Conservation (phyloP, 2,797 vertebrate genomes). For the Alectoris magna region DNA sequence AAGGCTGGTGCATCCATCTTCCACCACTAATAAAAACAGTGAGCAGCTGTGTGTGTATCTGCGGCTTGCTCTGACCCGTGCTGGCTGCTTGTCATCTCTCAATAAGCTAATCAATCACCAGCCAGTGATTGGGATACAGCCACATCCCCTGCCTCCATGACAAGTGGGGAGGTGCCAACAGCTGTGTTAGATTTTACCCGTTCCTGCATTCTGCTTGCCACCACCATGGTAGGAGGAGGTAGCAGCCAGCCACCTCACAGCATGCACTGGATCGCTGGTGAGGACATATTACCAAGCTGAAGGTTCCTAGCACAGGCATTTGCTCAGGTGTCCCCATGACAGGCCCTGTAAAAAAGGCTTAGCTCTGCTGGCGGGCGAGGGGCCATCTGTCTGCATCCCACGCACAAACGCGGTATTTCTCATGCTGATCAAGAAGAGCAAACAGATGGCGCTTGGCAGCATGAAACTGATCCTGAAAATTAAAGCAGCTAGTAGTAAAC, state of each 20-base stretch:
- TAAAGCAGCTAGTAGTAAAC: not conserved
- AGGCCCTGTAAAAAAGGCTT: not conserved
- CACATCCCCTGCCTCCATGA: accelerated
- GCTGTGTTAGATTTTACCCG: not conserved
- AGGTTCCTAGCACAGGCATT: not conserved
- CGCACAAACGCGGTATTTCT: not conserved
- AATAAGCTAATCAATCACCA: not conserved
- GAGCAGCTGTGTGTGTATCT: accelerated
- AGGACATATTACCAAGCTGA: not conserved
- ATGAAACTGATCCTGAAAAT: not conserved
- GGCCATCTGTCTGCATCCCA: not conserved
- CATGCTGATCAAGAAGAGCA: not conserved
- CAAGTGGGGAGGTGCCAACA: not conserved
- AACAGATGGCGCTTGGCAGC: not conserved
- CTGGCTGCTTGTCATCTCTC: not conserved
- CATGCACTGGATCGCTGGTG: not conserved
- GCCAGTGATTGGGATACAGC: not conserved
- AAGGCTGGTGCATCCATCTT: not conserved
- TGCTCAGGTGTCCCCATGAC: not conserved
- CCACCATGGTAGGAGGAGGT: not conserved
- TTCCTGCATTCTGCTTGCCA: not conserved
- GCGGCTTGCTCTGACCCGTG: not conserved
- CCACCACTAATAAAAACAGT: accelerated
- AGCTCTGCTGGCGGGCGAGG: not conserved
- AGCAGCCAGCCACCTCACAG: not conserved